Conservation (phyloP, 2,113 vertebrate genomes). For the Crotalus viridis region DNA sequence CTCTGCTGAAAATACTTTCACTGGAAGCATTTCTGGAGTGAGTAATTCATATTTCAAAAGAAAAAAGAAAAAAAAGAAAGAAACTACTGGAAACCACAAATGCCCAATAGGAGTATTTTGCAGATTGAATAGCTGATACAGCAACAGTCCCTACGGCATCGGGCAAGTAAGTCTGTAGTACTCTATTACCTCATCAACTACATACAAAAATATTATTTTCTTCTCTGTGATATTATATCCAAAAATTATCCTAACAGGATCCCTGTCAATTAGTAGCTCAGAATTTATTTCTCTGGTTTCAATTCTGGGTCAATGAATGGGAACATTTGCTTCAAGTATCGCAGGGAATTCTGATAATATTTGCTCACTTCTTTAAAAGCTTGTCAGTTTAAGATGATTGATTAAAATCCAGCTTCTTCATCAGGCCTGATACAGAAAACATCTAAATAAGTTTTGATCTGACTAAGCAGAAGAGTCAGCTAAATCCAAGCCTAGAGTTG, state of each 20-base stretch:
- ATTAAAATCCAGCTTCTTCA: background rate
- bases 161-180: background rate
- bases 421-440: background rate
- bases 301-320: background rate
- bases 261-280: background rate
- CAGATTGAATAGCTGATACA: background rate
- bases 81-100: background rate
- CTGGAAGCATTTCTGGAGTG: background rate
- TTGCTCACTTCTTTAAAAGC: background rate
- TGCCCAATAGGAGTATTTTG: background rate
- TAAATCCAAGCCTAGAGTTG: background rate
- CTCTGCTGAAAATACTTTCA: background rate
- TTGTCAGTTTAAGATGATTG: background rate
- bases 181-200: background rate
- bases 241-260: background rate
- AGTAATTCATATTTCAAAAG: background rate
- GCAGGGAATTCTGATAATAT: background rate
- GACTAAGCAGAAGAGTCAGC: background rate
- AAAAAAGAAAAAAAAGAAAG: background rate
- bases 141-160: background rate
- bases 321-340: background rate
- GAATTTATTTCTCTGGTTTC: background rate
- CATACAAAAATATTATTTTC: background rate
- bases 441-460: background rate
- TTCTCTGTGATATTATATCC: background rate